Conservation (phyloP, 2,797 vertebrate genomes). For the Pseudopleuronectes americanus region DNA sequence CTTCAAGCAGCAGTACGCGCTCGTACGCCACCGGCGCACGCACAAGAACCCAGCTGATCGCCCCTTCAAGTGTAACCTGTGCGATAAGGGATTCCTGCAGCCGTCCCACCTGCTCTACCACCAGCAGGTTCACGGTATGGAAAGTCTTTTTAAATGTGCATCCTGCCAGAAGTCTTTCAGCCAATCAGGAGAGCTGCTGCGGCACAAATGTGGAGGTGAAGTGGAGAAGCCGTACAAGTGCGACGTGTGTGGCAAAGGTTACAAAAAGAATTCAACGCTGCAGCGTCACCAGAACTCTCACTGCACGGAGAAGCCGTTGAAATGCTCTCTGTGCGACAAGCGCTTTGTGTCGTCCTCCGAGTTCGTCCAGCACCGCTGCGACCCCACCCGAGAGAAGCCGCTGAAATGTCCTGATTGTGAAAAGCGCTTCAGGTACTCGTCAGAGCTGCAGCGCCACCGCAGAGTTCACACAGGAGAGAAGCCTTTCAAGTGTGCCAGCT, state of each 20-base stretch:
- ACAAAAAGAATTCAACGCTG: conserved; percentile 95
- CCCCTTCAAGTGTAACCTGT: conserved; percentile 97
- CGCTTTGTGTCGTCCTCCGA: conserved; percentile 97
- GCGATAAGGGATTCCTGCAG: conserved; percentile 95
- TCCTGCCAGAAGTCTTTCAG: conserved; percentile 97
- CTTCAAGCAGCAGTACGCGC: conserved; percentile 97
- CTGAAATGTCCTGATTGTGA: conserved; percentile 97
- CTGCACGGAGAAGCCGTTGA: conserved; percentile 94
- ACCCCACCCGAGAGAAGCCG: conserved; percentile 94
- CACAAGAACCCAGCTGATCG: conserved; percentile 91
- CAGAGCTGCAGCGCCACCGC: conserved; percentile 95
- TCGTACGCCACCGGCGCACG: conserved; percentile 95
- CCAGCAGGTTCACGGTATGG: conserved; percentile 95
- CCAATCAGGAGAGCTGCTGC: conserved; percentile 93
- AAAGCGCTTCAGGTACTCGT: conserved; percentile 97
- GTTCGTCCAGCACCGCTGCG: conserved; percentile 96
- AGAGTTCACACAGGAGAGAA: conserved; percentile 97
- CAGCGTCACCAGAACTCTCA: conserved; percentile 96
- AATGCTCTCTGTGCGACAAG: conserved; percentile 94
- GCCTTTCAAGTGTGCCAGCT: conserved; percentile 95
- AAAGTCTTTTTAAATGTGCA: conserved; percentile 96
- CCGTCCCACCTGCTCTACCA: conserved; percentile 95
- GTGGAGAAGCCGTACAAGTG: conserved; percentile 95
- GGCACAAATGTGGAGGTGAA: conserved; percentile 90
- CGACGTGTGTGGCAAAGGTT: conserved; percentile 92